phyloP scores from a whole-genome alignment of 1,140 invertebrate species.

The Drosophila kurseongensis region DNA sequence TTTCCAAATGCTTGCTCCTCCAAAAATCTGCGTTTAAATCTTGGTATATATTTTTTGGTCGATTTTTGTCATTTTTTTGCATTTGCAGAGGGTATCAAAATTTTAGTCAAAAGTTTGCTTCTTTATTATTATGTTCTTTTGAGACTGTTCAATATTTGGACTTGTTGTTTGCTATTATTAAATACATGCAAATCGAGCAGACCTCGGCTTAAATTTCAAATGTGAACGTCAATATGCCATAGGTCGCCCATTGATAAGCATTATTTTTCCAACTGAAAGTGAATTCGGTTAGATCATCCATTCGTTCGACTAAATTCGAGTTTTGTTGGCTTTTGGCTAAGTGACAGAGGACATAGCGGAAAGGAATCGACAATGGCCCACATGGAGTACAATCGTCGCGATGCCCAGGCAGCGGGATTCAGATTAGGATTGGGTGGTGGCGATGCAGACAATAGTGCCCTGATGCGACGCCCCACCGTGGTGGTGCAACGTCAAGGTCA shows the following conservation, averaged over 20 bases:
- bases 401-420: not conserved
- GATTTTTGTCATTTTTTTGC: too few relatives aligned
- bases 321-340: conserved; percentile 17
- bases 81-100: too few relatives aligned
- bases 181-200: not conserved
- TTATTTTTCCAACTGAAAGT: conserved; percentile 2
- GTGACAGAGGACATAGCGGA: not conserved
- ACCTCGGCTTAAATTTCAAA: not conserved
- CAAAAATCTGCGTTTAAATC: too few relatives aligned
- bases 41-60: too few relatives aligned
- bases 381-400: conserved; percentile 6
- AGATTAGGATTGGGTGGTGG: conserved; percentile 6
- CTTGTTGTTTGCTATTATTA: not conserved
- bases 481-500: conserved; percentile 3
- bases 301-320: conserved; percentile 21
- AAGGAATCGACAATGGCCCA: conserved; percentile 4
- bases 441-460: conserved; percentile 38
- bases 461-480: not conserved
- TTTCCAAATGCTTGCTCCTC: too few relatives aligned
- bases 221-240: not conserved
- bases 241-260: not conserved
- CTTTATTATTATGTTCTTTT: too few relatives aligned
- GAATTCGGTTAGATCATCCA: conserved; percentile 10
- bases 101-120: too few relatives aligned
- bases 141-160: too few relatives aligned